A percentile compares a stretch with the other conserved stretches of the same genome.
Evolutionary conservation across 1,140 invertebrate genomes (phyloP).

Genomic region (Pantala flavescens): DNA sequence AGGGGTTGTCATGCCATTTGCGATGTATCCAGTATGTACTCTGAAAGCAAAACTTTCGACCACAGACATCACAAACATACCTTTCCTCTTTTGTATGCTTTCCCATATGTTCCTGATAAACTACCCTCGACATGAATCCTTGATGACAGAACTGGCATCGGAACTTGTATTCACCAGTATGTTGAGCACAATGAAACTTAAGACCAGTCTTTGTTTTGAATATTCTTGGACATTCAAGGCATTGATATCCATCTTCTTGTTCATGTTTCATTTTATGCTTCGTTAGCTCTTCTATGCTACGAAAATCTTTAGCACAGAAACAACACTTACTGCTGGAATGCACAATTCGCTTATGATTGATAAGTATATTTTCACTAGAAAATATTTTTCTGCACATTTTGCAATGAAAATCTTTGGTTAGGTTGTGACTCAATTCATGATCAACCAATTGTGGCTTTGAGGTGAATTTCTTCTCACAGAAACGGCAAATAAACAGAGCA

Average conservation of each 20-base stretch:
- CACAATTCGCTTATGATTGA: too few relatives aligned
- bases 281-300: too few relatives aligned
- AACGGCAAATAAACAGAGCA: too few relatives aligned
- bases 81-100: constrained; percentile 25
- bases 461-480: too few relatives aligned
- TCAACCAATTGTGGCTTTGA: too few relatives aligned
- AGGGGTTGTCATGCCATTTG: constrained; percentile 27
- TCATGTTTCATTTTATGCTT: too few relatives aligned
- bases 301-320: too few relatives aligned
- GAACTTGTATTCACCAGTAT: constrained; percentile 25
- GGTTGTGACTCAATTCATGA: too few relatives aligned
- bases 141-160: constrained; percentile 24
- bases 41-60: constrained; percentile 23
- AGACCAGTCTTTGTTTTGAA: constrained; percentile 25
- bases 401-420: too few relatives aligned
- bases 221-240: constrained; percentile 22
- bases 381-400: too few relatives aligned
- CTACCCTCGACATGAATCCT: constrained; percentile 23
- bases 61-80: constrained; percentile 26
- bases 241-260: constrained; percentile 14
- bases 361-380: too few relatives aligned
- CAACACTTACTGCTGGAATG: too few relatives aligned
- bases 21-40: constrained; percentile 26
- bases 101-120: constrained; percentile 24
- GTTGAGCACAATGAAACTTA: constrained; percentile 20